A percentile compares a stretch with the other conserved stretches of the same genome.
Evolutionary conservation across 1,140 invertebrate genomes (phyloP).

Genomic region (Dermatophagoides farinae): DNA sequence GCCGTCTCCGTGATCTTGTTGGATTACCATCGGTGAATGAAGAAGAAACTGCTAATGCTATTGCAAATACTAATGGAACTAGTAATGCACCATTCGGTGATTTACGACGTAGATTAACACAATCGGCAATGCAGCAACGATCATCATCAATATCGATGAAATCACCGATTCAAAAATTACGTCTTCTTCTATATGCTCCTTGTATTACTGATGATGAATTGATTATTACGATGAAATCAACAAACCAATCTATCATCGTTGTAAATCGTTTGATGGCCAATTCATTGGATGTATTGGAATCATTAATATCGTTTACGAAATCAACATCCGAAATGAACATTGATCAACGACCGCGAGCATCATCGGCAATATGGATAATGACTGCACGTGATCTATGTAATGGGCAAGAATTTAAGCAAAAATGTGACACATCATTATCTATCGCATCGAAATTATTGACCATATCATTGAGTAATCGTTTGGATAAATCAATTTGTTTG

Average conservation of each 20-base stretch:
- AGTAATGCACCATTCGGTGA: background rate
- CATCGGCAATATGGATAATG: background rate
- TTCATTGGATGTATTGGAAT: background rate
- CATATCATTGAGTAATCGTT: conserved; percentile 48
- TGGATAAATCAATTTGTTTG: conserved; percentile 30
- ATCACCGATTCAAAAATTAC: conserved; percentile 1
- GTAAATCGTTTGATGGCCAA: background rate
- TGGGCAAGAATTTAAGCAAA: conserved; percentile 16
- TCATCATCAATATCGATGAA: background rate
- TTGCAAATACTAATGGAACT: background rate
- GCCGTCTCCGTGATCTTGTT: conserved; percentile 83
- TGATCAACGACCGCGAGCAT: background rate
- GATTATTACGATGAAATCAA: background rate
- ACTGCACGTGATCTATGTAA: conserved; percentile 1
- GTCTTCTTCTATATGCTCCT: background rate
- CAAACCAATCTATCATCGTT: background rate
- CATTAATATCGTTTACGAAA: background rate
- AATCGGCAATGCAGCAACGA: background rate
- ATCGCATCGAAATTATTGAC: conserved; percentile 57
- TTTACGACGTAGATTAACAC: background rate
- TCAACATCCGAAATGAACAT: background rate
- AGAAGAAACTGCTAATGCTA: conserved; percentile 28
- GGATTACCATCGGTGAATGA: conserved; percentile 79
- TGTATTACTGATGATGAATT: conserved; percentile 1
- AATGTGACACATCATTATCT: conserved; percentile 39